phyloP scores from a whole-genome alignment of 2,113 vertebrate species.

The Albula goreensis region DNA sequence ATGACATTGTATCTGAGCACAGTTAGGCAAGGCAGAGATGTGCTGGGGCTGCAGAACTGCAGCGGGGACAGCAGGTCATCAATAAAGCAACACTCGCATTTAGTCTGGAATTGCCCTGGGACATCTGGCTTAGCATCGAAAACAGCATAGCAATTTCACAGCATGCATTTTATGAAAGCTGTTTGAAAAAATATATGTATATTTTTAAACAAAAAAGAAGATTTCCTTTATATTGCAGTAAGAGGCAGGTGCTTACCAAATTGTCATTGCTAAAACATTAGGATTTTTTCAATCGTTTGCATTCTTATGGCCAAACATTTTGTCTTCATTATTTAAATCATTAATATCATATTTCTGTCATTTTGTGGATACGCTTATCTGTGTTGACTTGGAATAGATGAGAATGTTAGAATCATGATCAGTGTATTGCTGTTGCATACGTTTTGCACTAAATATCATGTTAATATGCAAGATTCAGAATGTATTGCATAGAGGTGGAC shows the following conservation, averaged over 20 bases:
- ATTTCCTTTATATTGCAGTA: background rate
- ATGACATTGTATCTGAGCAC: constrained; percentile 39
- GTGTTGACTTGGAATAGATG: background rate
- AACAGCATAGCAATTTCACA: constrained; percentile 29
- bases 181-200: constrained; percentile 7
- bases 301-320: background rate
- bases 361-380: background rate
- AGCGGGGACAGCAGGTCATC: constrained; percentile 28
- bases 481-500: background rate
- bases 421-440: background rate
- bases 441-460: background rate
- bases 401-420: background rate
- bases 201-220: background rate
- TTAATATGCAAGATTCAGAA: background rate
- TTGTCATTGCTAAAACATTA: too few relatives aligned
- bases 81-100: constrained; percentile 38
- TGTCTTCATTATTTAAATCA: background rate
- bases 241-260: too few relatives aligned
- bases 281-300: background rate
- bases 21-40: constrained; percentile 37
- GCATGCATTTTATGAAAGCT: constrained; percentile 6
- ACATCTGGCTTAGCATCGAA: constrained; percentile 39
- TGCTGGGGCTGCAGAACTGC: constrained; percentile 41
- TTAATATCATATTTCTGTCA: background rate
- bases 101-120: constrained; percentile 22